A percentile compares a stretch with the other conserved stretches of the same genome.
Evolutionary conservation across 2,113 vertebrate genomes (phyloP).

Genomic region (Engystomops pustulosus): DNA sequence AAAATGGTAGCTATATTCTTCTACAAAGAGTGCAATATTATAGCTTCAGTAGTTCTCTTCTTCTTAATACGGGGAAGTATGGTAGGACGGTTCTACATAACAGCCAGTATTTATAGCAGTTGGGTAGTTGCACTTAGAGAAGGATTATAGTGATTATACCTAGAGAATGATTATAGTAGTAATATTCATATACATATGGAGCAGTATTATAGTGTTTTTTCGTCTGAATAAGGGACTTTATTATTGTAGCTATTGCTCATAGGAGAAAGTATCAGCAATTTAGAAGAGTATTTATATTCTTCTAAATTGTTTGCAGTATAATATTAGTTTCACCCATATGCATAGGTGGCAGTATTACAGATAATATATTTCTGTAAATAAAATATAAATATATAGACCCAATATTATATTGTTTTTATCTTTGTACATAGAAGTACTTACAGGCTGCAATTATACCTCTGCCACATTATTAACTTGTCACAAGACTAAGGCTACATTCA

Average conservation of each 20-base stretch:
- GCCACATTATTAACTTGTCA: too few relatives aligned
- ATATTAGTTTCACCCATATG: background rate
- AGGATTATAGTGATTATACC: too few relatives aligned
- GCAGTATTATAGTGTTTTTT: background rate
- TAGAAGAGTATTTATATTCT: background rate
- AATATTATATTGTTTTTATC: background rate
- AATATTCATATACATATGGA: background rate
- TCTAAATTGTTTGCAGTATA: background rate
- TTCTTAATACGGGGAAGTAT: background rate
- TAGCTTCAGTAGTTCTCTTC: background rate
- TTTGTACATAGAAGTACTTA: too few relatives aligned
- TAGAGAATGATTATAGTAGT: background rate
- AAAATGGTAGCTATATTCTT: background rate
- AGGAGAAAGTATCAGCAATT: background rate
- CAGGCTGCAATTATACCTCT: too few relatives aligned
- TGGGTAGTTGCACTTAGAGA: too few relatives aligned
- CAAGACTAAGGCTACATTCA: too few relatives aligned
- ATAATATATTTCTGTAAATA: background rate
- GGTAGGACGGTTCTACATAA: too few relatives aligned
- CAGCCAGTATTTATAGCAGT: too few relatives aligned
- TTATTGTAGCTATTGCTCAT: background rate
- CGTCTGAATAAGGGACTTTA: background rate
- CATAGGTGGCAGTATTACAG: slow-evolving; percentile 1
- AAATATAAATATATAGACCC: background rate
- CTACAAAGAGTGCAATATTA: background rate